These are phyloP conservation scores for Scaptomyza graminum DNA, from an alignment of 1,140 invertebrate genomes.

Conservation along the genomic window DNA sequence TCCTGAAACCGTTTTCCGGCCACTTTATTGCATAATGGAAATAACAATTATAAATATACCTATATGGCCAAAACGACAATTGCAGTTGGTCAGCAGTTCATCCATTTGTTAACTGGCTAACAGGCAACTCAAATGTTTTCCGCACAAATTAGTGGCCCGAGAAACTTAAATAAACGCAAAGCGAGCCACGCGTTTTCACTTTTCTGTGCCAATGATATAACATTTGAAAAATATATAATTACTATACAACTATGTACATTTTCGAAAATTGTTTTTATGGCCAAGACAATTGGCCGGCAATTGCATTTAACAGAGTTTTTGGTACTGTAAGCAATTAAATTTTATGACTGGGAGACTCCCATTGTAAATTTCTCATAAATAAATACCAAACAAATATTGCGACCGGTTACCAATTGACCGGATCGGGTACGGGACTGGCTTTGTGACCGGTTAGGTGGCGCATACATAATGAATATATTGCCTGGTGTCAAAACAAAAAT, in stretches of 20 bases:
- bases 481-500: conserved; percentile 42
- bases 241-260: conserved; percentile 1
- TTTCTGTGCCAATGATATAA: conserved; percentile 35
- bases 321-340: conserved; percentile 11
- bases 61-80: conserved; percentile 29
- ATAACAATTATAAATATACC: conserved; percentile 2
- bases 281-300: conserved; percentile 15
- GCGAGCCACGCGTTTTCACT: conserved; percentile 31
- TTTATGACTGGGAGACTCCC: conserved; percentile 18
- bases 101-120: conserved; percentile 20
- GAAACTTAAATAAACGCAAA: conserved; percentile 1
- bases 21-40: conserved; percentile 21
- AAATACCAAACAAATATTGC: conserved; percentile 33
- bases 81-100: conserved; percentile 49
- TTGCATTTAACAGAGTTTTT: background rate
- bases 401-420: conserved; percentile 20
- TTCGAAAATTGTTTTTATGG: conserved; percentile 9
- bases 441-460: conserved; percentile 24
- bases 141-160: conserved; percentile 37
- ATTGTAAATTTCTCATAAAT: conserved; percentile 16
- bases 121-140: conserved; percentile 19
- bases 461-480: conserved; percentile 27
- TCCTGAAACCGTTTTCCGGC: conserved; percentile 31
- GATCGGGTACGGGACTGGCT: background rate
- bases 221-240: conserved; percentile 21